Base-by-base conservation (phyloP, 1,140 invertebrate genomes). In the Maconellicoccus hirsutus region DNA sequence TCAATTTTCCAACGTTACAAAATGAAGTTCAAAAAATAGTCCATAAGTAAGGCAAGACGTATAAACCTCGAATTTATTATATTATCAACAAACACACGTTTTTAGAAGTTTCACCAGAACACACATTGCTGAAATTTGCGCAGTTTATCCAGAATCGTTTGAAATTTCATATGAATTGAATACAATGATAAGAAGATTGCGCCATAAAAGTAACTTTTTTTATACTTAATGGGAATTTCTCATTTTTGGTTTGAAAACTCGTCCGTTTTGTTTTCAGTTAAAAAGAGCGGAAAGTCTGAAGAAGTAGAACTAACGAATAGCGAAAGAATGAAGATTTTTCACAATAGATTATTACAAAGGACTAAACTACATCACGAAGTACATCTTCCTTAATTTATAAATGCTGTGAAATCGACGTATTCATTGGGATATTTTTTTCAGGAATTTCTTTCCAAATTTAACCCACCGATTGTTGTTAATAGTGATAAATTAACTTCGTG, bases 21-120 rank as follows among this genome's bases (percentile, higher is more conserved):
- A 84, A 87, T n/a, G 89, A 89, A 4, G 89, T 96, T 8, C 90
- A 96, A 79, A 85, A 91, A 76, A 87, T 96, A n/a, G n/a, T n/a
- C n/a, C n/a, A 82, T 79, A 91, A 0, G 88, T 89, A 75, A 82
- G 79, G 80, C 83, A 77, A 74, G 59, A 19, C 6, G n/a, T n/a
- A n/a, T n/a, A n/a, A n/a, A n/a, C n/a, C n/a, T n/a, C n/a, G n/a
- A 8, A 10, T 6, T 16, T 61, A 61, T 7, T 39, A 29, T 8
- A 26, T 22, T 27, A 42, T 26, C 39, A 8, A 25, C 16, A 42
- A 59, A 16, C 25, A 14, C 33, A 6, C 12, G 59, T n/a, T 76
- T 78, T 61, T 74, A 87, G 89, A 74, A 90, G 89, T 77, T 89
- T 96, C 73, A 86, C 84, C 8, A 83, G 89, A 71, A 84, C 86